Base-by-base conservation (phyloP, 2,888 invertebrate genomes). In the Liposcelis brunnea region DNA sequence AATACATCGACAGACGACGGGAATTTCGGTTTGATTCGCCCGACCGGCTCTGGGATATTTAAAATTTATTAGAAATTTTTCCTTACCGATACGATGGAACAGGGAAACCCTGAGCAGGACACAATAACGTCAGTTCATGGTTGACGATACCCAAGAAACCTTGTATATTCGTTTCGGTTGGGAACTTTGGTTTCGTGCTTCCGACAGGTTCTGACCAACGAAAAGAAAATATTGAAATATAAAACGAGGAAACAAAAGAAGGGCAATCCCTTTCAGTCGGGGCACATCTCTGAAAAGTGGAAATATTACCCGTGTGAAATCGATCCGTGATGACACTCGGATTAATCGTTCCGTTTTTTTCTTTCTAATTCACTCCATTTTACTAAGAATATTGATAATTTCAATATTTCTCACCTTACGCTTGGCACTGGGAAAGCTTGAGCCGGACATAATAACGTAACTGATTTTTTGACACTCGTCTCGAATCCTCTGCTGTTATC, bases 341-440 rank as follows among this genome's bases (percentile, higher is more conserved):
- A 26, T 6, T 8, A 8, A 26, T 8, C 26, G 26, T 26, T 26
- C 26, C 8, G n/a, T n/a, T n/a, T n/a, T n/a, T n/a, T n/a, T n/a
- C n/a, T n/a, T n/a, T n/a, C n/a, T n/a, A n/a, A n/a, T n/a, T n/a
- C n/a, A n/a, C n/a, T n/a, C n/a, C n/a, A n/a, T n/a, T n/a, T n/a
- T n/a, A n/a, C n/a, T n/a, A n/a, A n/a, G n/a, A n/a, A n/a, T n/a
- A n/a, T 26, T 26, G 4, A 26, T 26, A 26, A 26, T 26, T 6
- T 6, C 4, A 26, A 6, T 6, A 6, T 26, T 70, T 38, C 50
- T 67, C 74, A 81, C 79, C 78, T 77, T 71, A 75, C 74, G 52
- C 72, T 64, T 56, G 81, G 80, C 59, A 79, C 74, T 49, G 81
- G 81, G 65, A 73, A 82, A 21, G 77, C 79, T 62, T 81, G 81